Percentiles rank a stretch among this genome's conserved stretches.
Conservation (phyloP, 2,113 vertebrate species). For the Zapornia atra region DNA sequence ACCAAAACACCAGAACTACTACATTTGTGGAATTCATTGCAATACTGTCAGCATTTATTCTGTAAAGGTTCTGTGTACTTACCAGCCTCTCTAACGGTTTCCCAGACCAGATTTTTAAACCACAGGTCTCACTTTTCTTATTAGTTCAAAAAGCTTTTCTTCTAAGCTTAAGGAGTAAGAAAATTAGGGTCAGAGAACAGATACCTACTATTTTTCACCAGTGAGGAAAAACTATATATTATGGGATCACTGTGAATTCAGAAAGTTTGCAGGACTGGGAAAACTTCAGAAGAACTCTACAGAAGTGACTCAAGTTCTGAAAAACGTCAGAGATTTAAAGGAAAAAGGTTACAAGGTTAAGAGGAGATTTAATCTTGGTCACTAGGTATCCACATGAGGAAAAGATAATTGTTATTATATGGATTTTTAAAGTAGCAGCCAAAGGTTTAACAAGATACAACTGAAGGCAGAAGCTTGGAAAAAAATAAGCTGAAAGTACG, state of each 20-base stretch:
- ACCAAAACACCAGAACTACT: background rate
- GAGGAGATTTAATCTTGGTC: background rate
- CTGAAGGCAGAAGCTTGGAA: background rate
- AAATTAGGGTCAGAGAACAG: constrained; percentile 2
- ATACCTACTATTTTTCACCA: background rate
- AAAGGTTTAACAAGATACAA: background rate
- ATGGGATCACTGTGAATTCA: background rate
- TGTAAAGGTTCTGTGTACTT: constrained; percentile 10
- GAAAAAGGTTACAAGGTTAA: background rate
- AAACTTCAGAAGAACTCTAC: background rate
- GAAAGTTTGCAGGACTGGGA: background rate
- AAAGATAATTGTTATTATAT: background rate
- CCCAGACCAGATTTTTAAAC: constrained; percentile 77
- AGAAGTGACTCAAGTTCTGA: background rate
- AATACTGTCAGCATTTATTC: background rate
- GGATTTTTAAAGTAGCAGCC: background rate
- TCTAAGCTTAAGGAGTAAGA: constrained; percentile 76
- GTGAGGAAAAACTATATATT: background rate
- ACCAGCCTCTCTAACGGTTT: constrained; percentile 74
- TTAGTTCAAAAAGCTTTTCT: constrained; percentile 81
- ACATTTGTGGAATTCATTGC: background rate
- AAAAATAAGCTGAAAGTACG: background rate
- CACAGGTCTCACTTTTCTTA: constrained; percentile 76
- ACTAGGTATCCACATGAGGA: background rate
- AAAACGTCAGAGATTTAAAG: background rate